Evolutionary conservation across 2,888 invertebrate genomes (phyloP).

Genomic region (Xanthia icteritia): DNA sequence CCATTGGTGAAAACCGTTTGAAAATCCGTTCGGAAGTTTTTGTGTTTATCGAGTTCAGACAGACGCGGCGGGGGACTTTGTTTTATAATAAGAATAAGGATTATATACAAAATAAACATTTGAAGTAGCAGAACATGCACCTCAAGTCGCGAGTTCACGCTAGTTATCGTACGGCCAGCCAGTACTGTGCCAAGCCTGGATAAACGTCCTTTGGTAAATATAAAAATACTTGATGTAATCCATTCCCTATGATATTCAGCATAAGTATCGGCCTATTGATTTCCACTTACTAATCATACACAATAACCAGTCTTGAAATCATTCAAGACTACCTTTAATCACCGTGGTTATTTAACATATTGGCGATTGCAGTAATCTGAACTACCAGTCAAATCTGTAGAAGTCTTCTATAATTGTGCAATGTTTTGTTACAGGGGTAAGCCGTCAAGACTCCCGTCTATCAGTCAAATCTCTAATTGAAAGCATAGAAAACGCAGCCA

Average conservation of each 20-base stretch:
- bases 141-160: background rate
- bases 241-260: background rate
- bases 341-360: too few species aligned
- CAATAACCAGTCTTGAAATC: background rate
- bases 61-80: too few species aligned
- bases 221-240: background rate
- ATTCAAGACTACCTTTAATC: background rate
- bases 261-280: background rate
- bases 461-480: constrained; percentile 98
- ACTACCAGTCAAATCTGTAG: background rate
- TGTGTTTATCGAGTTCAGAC: too few species aligned
- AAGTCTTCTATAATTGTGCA: background rate
- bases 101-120: background rate
- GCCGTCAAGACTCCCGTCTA: constrained; percentile 93
- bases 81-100: too few species aligned
- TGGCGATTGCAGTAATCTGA: background rate
- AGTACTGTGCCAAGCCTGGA: background rate
- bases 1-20: too few species aligned
- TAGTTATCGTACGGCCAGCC: background rate
- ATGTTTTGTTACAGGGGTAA: constrained; percentile 77
- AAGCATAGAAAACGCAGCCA: constrained; percentile 96
- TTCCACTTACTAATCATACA: background rate
- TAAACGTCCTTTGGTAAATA: constrained; percentile 1
- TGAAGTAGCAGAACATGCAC: background rate
- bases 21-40: too few species aligned